Evolutionary conservation across 2,888 invertebrate species (phyloP).

Genomic region (Tridacna crocea): DNA sequence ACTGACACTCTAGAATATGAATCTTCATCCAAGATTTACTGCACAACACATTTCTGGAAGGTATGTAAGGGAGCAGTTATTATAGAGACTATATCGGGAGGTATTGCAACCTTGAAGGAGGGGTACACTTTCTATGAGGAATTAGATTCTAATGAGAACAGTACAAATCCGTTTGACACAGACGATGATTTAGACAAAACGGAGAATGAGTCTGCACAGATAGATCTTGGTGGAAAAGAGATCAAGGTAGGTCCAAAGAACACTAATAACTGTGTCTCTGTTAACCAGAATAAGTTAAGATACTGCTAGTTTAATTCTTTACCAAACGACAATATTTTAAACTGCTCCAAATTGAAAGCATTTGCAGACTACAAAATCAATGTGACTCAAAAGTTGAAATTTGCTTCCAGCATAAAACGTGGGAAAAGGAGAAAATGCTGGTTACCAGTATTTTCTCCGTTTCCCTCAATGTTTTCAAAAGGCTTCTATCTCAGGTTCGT

Average conservation of each 20-base stretch:
- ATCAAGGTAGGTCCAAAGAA: conserved; percentile 49
- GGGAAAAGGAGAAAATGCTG: too few species aligned
- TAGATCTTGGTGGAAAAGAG: conserved; percentile 58
- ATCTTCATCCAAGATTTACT: conserved; percentile 75
- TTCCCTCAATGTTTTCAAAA: too few species aligned
- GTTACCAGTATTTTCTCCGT: too few species aligned
- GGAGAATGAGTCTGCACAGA: conserved; percentile 41
- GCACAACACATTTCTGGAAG: conserved; percentile 78
- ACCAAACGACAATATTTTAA: too few species aligned
- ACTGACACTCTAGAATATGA: conserved; percentile 79
- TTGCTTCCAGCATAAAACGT: too few species aligned
- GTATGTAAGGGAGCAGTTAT: conserved; percentile 78
- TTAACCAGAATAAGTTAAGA: too few species aligned
- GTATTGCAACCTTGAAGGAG: conserved; percentile 74
- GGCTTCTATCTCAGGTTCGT: too few species aligned
- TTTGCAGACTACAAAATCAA: too few species aligned
- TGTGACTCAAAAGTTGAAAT: too few species aligned
- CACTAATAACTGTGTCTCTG: not conserved
- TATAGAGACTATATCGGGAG: conserved; percentile 81
- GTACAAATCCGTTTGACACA: conserved; percentile 58
- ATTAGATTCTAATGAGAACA: conserved; percentile 57
- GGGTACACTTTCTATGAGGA: conserved; percentile 74
- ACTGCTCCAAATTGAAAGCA: too few species aligned
- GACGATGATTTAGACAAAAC: conserved; percentile 38
- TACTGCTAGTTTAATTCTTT: too few species aligned